A percentile compares a stretch with the other conserved stretches of the same genome.
Evolutionary conservation across 2,113 vertebrate species (phyloP).

Genomic region (Pluvialis apricaria): DNA sequence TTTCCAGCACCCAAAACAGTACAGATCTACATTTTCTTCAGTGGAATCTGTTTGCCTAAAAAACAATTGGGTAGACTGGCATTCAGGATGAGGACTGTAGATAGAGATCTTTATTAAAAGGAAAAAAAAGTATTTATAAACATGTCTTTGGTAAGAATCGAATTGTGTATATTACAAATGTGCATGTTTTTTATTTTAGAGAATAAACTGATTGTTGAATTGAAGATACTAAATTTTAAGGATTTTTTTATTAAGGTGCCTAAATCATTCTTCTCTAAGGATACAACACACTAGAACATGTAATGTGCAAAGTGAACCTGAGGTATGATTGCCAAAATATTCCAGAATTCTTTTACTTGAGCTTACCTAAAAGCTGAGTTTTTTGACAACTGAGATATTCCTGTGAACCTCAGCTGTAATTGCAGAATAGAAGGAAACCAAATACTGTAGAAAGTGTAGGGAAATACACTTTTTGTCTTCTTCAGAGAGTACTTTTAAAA

Average conservation of each 20-base stretch:
- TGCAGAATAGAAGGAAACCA: neutral
- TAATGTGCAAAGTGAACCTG: neutral
- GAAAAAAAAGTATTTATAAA: conserved; percentile 6
- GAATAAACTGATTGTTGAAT: conserved; percentile 39
- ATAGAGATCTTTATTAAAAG: neutral
- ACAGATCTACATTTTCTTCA: neutral
- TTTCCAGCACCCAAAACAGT: neutral
- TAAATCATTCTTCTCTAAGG: neutral
- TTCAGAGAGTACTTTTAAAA: neutral
- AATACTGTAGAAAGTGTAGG: neutral
- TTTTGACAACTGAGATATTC: neutral
- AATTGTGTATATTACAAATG: neutral
- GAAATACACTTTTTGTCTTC: neutral
- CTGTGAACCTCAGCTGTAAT: neutral
- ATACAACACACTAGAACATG: neutral
- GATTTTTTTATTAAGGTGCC: neutral
- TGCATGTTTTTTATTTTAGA: conserved; percentile 19
- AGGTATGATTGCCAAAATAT: neutral
- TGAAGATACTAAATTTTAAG: neutral
- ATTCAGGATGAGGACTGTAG: neutral
- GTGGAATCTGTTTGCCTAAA: neutral
- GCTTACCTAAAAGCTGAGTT: neutral
- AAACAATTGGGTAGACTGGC: neutral
- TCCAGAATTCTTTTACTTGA: neutral
- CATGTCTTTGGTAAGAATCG: conserved; percentile 4